A percentile compares a stretch with the other conserved stretches of the same genome.
phyloP scores from a whole-genome alignment of 2,888 invertebrate genomes.

The Agrochola litura region DNA sequence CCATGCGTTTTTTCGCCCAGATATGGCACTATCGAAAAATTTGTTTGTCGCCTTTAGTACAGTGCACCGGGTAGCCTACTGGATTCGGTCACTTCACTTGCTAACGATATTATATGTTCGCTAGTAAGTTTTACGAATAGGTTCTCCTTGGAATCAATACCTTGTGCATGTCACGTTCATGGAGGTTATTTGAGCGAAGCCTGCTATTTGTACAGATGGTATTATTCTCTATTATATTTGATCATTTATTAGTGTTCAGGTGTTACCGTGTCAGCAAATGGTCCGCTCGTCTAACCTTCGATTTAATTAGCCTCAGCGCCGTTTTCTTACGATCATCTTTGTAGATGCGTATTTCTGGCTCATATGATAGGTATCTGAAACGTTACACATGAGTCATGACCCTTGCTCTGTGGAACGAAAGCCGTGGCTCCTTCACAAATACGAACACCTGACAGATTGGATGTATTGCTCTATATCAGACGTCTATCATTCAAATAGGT shows the following conservation, averaged over 20 bases:
- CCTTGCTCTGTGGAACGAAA: background rate
- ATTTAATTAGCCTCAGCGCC: background rate
- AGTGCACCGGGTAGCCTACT: background rate
- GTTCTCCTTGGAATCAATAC: constrained; percentile 4
- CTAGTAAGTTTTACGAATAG: background rate
- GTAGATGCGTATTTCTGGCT: background rate
- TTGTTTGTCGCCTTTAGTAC: background rate
- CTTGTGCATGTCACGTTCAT: constrained; percentile 23
- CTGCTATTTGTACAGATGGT: constrained; percentile 31
- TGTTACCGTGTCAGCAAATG: constrained; percentile 3
- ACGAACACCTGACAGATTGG: background rate
- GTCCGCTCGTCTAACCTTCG: background rate
- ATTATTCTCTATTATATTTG: background rate
- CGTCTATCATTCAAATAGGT: background rate
- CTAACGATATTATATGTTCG: background rate
- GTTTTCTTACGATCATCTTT: background rate
- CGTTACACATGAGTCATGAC: background rate
- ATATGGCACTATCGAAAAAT: background rate
- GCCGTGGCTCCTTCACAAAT: background rate
- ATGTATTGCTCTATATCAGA: background rate
- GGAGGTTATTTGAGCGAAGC: constrained; percentile 13
- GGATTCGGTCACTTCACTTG: background rate
- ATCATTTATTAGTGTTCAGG: constrained; percentile 18
- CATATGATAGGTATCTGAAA: background rate
- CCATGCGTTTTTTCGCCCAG: too few relatives aligned